phyloP scores from a whole-genome alignment of 53 echinoderm and acorn worm genomes.

The Hippasteria phrygiana region DNA sequence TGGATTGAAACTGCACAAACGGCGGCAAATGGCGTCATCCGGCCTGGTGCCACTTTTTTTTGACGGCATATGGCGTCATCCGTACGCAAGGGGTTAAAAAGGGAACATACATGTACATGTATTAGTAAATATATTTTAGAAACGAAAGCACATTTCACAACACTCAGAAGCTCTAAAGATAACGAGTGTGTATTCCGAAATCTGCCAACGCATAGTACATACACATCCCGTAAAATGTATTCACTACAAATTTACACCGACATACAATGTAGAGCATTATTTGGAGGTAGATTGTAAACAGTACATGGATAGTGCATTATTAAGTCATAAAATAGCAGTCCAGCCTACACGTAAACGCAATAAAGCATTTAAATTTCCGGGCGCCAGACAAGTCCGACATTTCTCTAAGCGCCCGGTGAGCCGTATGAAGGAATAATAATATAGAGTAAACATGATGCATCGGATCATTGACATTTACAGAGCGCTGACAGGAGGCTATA shows the following conservation, averaged over 20 bases:
- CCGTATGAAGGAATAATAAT: neutral
- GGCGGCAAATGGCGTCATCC: no score
- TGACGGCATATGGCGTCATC: no score
- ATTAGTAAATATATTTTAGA: neutral
- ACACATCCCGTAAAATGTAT: no score
- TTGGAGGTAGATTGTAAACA: neutral
- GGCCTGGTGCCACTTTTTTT: no score
- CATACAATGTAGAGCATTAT: neutral
- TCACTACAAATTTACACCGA: neutral
- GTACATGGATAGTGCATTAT: neutral
- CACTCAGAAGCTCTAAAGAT: no score
- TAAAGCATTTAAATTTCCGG: neutral
- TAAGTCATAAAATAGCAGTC: neutral
- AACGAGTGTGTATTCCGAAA: neutral
- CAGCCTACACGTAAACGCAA: neutral
- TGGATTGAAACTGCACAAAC: no score
- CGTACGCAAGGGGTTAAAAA: no score
- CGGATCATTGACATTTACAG: constrained; percentile 6
- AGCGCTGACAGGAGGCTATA: neutral
- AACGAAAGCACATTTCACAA: no score
- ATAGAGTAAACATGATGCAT: neutral
- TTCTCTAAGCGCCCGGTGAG: neutral
- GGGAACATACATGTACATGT: neutral
- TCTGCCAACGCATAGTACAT: no score
- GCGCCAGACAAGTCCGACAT: neutral